Percentiles rank a stretch among this genome's conserved stretches.
Conservation (phyloP, 2,888 invertebrate species). For the Masnerella sp. region DNA sequence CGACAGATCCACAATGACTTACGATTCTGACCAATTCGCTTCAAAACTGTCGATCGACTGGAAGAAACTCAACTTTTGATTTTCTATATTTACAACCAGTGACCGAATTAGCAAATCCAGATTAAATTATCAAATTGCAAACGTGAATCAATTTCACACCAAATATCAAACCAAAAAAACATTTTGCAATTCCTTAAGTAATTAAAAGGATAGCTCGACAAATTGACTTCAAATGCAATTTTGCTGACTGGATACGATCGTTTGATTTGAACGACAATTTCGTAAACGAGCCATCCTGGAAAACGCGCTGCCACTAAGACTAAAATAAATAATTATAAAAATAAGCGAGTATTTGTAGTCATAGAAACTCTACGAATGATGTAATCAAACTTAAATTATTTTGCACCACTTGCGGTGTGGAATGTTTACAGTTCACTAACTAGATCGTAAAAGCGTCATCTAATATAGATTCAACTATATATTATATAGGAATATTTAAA, state of each 20-base stretch:
- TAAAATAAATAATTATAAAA: slow-evolving; percentile 77
- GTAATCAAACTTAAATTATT: slow-evolving; percentile 69
- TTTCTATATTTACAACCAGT: slow-evolving; percentile 35
- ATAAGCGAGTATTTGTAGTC: slow-evolving; percentile 76
- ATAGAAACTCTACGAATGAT: slow-evolving; percentile 70
- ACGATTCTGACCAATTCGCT: slow-evolving; percentile 36
- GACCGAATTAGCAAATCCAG: slow-evolving; percentile 7
- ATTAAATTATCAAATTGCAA: no score
- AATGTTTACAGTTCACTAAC: slow-evolving; percentile 73
- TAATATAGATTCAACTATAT: slow-evolving; percentile 70
- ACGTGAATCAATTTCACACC: slow-evolving; percentile 15
- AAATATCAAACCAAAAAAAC: slow-evolving; percentile 7
- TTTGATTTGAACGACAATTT: no score
- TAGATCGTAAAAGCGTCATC: slow-evolving; percentile 73
- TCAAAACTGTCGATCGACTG: slow-evolving; percentile 1
- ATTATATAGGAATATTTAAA: slow-evolving; percentile 39
- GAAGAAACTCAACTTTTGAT: slow-evolving; percentile 14
- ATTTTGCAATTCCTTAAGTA: slow-evolving; percentile 20
- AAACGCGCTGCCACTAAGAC: slow-evolving; percentile 64
- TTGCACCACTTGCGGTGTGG: slow-evolving; percentile 74
- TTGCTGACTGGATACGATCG: no score
- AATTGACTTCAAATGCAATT: neutral
- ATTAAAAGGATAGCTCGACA: neutral
- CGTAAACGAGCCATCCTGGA: slow-evolving; percentile 34
- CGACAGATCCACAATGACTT: slow-evolving; percentile 47